phyloP scores from a whole-genome alignment of 1,140 invertebrate species.

The Ephestia elutella region DNA sequence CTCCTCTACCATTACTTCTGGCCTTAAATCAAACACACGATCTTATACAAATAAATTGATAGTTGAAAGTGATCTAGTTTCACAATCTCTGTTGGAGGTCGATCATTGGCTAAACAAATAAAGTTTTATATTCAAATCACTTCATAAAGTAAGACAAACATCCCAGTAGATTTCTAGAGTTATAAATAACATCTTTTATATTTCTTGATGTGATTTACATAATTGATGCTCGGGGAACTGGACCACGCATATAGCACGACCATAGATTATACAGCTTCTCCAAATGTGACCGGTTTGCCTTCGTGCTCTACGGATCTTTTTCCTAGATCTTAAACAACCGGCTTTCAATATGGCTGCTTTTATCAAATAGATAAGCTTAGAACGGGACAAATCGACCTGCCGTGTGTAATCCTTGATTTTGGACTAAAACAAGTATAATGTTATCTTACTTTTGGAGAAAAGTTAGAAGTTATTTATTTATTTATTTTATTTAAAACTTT shows the following conservation, averaged over 20 bases:
- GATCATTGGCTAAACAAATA: constrained; percentile 1
- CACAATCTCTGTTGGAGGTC: constrained; percentile 9
- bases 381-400: neutral
- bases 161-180: neutral
- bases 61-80: constrained; percentile 6
- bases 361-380: constrained; percentile 7
- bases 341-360: constrained; percentile 3
- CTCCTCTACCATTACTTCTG: neutral
- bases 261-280: constrained; percentile 11
- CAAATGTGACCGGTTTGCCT: constrained; percentile 15
- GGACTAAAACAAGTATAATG: too few relatives aligned
- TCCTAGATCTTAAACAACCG: constrained; percentile 11
- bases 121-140: constrained; percentile 2
- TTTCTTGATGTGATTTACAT: constrained; percentile 1
- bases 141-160: neutral
- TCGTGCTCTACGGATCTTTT: constrained; percentile 16
- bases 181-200: neutral
- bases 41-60: neutral
- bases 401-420: too few relatives aligned
- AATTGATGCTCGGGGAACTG: constrained; percentile 13
- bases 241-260: constrained; percentile 12
- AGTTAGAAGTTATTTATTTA: too few relatives aligned
- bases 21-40: neutral
- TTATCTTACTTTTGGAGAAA: too few relatives aligned
- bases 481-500: too few relatives aligned